Base-by-base conservation (phyloP, 2,888 invertebrate species). In the Argyra leucocephala region DNA sequence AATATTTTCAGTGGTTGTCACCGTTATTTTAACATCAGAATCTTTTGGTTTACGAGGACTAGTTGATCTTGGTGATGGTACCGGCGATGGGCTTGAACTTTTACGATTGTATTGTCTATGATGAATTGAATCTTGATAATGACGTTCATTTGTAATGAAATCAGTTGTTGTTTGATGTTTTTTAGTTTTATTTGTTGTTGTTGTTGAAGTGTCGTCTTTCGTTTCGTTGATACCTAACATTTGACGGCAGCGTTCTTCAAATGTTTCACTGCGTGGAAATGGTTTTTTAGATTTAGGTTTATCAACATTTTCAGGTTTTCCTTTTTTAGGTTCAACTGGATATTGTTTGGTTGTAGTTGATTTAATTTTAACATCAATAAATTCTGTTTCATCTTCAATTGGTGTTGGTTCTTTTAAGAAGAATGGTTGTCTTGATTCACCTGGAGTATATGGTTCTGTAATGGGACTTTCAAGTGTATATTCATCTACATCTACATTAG, bases 241-340 rank as follows among this genome's bases (percentile, higher is more conserved):
- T 72, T 87, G 84, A 57, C 86, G 82, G 70, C 88, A 88, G 37
- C 88, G 81, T 75, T 88, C 88, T 75, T 88, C 88, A 69, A 88
- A 89, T 1, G 88, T 88, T 76, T 89, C 88, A 57, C 86, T 84
- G 71, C 88, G 81, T 69, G 83, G 84, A 48, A 85, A 75, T 1
- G 86, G 84, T 57, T 85, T 84, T 70, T 83, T 85, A 24, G 79
- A 75, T 70, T 83, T 84, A 0, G 80, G 74, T 5, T 68, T 70
- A n/a, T 72, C 71, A n/a, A n/a, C n/a, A 18, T 69, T 67, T 10
- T 64, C 65, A 2, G 66, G 36, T 23, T 15, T 18, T 18, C 2
- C 48, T 18, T 64, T 65, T 58, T 37, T 65, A 0, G 64, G 59
- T 12, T 36, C 64, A 22, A 58, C 64, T 21, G 69, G 65, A n/a